Evolutionary conservation across 1,140 invertebrate genomes (phyloP).

Genomic region (Meloidogyne exigua): DNA sequence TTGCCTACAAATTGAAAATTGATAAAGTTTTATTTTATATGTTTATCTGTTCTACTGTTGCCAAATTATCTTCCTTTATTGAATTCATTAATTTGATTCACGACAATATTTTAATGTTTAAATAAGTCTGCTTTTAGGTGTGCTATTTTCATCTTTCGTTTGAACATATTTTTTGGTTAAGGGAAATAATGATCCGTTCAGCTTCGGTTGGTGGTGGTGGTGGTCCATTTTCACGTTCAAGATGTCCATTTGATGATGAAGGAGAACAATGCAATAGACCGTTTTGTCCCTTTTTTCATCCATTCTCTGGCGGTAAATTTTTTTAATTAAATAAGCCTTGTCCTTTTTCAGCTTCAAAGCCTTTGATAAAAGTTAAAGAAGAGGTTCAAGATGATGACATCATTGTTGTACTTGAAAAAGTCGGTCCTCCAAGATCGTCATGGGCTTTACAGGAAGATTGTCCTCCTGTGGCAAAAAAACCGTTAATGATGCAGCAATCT

Average conservation of each 20-base stretch:
- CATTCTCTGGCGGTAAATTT: neutral
- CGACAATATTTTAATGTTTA: no score
- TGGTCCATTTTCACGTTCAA: conserved; percentile 4
- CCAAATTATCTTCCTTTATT: no score
- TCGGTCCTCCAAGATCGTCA: neutral
- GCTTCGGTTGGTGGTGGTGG: neutral
- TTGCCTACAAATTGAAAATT: no score
- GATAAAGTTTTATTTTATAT: no score
- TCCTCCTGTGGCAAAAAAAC: neutral
- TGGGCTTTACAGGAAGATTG: neutral
- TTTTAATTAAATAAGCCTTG: neutral
- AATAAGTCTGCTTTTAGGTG: neutral
- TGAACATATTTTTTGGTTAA: neutral
- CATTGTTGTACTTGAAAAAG: neutral
- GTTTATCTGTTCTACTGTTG: no score
- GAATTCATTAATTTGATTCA: no score
- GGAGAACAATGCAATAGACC: neutral
- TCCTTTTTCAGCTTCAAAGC: neutral
- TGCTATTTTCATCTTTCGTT: neutral
- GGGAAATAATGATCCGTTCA: conserved; percentile 5
- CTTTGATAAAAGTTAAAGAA: neutral
- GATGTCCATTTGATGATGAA: conserved; percentile 9
- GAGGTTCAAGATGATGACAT: neutral
- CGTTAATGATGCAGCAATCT: neutral
- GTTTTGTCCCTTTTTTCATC: conserved; percentile 11